Percentiles rank a stretch among this genome's conserved stretches.
These are phyloP conservation scores for Elegia similella DNA, from an alignment of 2,888 invertebrate species.

Conservation along the genomic window DNA sequence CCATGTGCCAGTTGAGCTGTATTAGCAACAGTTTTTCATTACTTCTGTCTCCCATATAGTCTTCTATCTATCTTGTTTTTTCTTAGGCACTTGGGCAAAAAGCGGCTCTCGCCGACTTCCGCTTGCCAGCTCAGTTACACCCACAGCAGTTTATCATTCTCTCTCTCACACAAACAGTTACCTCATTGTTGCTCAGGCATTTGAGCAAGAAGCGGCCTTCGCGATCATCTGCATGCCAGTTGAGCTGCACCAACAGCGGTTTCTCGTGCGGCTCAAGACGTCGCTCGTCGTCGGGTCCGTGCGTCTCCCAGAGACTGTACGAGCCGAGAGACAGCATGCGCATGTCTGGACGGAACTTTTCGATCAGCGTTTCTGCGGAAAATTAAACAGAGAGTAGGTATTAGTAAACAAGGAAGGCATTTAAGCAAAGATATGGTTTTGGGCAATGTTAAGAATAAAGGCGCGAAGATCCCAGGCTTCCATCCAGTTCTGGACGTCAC, in stretches of 20 bases:
- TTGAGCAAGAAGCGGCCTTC: constrained; percentile 98
- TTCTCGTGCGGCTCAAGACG: constrained; percentile 95
- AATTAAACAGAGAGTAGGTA: not conserved
- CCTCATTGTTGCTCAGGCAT: constrained; percentile 92
- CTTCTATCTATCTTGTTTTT: constrained; percentile 92
- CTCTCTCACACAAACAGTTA: constrained; percentile 41
- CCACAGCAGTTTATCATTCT: constrained; percentile 95
- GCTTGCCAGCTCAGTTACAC: constrained; percentile 99
- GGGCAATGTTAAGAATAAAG: too few relatives aligned
- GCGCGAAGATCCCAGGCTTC: too few relatives aligned
- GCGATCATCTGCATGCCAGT: constrained; percentile 99
- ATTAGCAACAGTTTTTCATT: constrained; percentile 97
- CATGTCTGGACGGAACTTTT: constrained; percentile 99
- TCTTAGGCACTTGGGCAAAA: constrained; percentile 94
- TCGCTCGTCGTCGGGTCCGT: constrained; percentile 92
- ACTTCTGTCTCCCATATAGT: constrained; percentile 24
- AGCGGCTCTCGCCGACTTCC: constrained; percentile 98
- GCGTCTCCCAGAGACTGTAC: constrained; percentile 88
- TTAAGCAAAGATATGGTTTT: too few relatives aligned
- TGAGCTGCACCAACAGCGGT: constrained; percentile 97
- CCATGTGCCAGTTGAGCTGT: constrained; percentile 99
- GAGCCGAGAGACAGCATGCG: constrained; percentile 92
- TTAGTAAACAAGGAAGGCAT: too few relatives aligned
- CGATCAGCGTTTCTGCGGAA: constrained; percentile 91
- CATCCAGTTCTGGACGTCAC: too few relatives aligned